Base-by-base conservation (phyloP, 2,888 invertebrate species). In the Caenorhabditis zanzibari region DNA sequence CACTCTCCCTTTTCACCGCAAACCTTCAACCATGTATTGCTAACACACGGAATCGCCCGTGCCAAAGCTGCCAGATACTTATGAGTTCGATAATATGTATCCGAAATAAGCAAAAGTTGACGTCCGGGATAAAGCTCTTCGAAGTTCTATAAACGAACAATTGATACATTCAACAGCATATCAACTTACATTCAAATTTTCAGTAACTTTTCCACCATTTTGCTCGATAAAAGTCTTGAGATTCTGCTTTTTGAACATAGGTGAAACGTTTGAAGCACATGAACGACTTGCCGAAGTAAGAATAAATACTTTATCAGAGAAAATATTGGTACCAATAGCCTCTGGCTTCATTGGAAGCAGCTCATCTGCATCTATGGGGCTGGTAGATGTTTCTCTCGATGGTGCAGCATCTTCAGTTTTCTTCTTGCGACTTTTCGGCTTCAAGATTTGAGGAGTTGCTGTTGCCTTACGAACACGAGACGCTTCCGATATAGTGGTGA, bases 41-140 rank as follows among this genome's bases (percentile, higher is more conserved):
- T 95, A 5, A 95, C 93, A 7, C 95, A 94, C 1, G 94, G 94
- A 61, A 96, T 94, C 80, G 95, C 95, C 1, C 94, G 94, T 0
- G 95, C 95, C 52, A 96, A 92, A 86, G 95, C 95, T 86, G 95
- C 94, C 87, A 96, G 94, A 92, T 95, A 95, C 91, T 95, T 96
- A 12, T 95, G 95, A 0, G 96, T 96, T 72, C 95, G 93, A 88
- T 95, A 95, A 52, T 95, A 95, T 19, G 95, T 94, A 10, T 95
- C 95, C 0, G 95, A 95, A 74, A 96, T 85, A 35, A 92, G 86
- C 66, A 85, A 88, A 0, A 84, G 84, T 24, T 77, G 66, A 2
- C 26, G 72, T 12, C 71, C 52, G 10, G 68, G 22, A 9, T 79
- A 54, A 5, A 73, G 59, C 12, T 64, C 81, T 79, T 88, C 69